Conservation (phyloP, 2,888 invertebrate species). For the Nymphalis polychloros region DNA sequence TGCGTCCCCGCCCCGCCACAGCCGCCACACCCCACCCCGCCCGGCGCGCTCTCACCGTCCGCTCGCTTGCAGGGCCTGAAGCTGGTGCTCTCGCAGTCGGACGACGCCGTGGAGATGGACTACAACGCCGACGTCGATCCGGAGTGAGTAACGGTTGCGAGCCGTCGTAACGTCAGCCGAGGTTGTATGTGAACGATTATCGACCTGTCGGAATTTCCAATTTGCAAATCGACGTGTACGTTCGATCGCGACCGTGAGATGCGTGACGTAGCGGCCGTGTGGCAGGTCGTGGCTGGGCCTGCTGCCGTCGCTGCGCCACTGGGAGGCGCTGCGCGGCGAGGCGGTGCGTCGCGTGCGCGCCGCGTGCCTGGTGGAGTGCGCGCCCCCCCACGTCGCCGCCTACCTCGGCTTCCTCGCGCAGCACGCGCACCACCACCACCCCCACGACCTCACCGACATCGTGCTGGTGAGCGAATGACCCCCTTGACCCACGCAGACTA, state of each 20-base stretch:
- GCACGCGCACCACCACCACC: conserved; percentile 85
- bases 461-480: conserved; percentile 49
- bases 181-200: too few relatives aligned
- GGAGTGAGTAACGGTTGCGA: conserved; percentile 57
- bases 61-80: conserved; percentile 83
- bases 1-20: conserved; percentile 36
- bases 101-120: conserved; percentile 70
- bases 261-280: neutral
- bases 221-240: too few relatives aligned
- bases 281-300: conserved; percentile 69
- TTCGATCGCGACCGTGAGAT: neutral
- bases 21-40: neutral
- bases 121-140: conserved; percentile 75
- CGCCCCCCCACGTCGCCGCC: conserved; percentile 89
- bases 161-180: neutral
- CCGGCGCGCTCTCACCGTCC: neutral
- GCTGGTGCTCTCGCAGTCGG: conserved; percentile 84
- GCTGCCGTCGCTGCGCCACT: conserved; percentile 89
- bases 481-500: neutral
- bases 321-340: conserved; percentile 86
- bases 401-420: conserved; percentile 92
- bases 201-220: neutral
- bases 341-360: conserved; percentile 88
- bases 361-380: conserved; percentile 95
- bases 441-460: conserved; percentile 57